Conservation (phyloP, 2,888 invertebrate species). For the Tipula confusa region DNA sequence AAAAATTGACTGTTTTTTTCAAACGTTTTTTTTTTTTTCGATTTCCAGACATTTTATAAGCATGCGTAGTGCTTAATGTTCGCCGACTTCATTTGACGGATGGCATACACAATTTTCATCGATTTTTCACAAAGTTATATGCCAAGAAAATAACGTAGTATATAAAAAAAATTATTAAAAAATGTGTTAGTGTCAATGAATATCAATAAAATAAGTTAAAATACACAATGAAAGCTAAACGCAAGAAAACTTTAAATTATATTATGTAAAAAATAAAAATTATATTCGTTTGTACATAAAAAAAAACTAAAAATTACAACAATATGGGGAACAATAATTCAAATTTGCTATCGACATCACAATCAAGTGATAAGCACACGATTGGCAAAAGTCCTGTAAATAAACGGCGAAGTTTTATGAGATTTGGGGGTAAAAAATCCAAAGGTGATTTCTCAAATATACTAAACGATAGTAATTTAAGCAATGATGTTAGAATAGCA, state of each 20-base stretch:
- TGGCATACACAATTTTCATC: neutral
- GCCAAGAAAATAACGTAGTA: neutral
- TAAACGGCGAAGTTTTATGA: slow-evolving; percentile 39
- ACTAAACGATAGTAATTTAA: neutral
- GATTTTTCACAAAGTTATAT: neutral
- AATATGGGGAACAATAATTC: neutral
- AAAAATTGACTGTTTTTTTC: too few species aligned
- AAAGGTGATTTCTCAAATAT: slow-evolving; percentile 38
- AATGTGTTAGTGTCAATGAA: neutral
- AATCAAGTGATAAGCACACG: neutral
- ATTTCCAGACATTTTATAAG: neutral
- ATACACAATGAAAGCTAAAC: neutral
- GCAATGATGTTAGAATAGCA: neutral
- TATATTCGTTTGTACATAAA: neutral
- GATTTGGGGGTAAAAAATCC: slow-evolving; percentile 44
- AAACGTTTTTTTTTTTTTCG: too few species aligned
- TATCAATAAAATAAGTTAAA: neutral
- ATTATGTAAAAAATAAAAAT: neutral
- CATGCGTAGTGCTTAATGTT: neutral
- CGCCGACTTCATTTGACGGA: neutral
- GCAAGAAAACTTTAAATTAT: neutral
- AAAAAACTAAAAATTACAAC: neutral
- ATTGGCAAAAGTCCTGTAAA: slow-evolving; percentile 21
- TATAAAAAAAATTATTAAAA: neutral
- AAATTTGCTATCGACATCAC: neutral